These are phyloP conservation scores for Temnothorax nylanderi DNA, from an alignment of 1,140 invertebrate genomes.

Conservation along the genomic window DNA sequence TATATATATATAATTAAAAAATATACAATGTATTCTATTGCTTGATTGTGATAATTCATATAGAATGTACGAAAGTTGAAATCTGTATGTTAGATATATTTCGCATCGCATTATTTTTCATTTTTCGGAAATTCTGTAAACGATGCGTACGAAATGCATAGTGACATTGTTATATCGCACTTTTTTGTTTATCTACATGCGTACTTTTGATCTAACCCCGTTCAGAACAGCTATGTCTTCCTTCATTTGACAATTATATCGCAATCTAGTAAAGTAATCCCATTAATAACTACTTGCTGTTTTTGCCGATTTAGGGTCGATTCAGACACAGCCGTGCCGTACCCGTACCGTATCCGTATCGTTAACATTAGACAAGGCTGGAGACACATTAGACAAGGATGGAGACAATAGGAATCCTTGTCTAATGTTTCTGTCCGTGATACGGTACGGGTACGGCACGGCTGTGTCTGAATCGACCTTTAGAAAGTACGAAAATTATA, in stretches of 20 bases:
- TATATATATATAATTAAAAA: not conserved
- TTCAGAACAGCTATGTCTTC: not conserved
- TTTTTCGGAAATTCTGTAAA: not conserved
- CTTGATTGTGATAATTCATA: not conserved
- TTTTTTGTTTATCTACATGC: not conserved
- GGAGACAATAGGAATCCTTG: too few species aligned
- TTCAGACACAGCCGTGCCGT: too few species aligned
- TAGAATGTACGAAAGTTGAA: not conserved
- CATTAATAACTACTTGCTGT: not conserved
- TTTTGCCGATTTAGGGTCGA: constrained; percentile 21
- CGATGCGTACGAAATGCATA: not conserved
- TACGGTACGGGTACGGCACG: too few species aligned
- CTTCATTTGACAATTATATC: not conserved
- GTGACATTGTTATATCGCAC: not conserved
- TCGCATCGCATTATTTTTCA: not conserved
- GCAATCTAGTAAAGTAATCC: not conserved
- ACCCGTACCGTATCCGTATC: too few species aligned
- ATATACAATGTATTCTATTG: not conserved
- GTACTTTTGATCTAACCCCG: not conserved
- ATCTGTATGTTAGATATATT: not conserved
- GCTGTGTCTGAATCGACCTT: too few species aligned
- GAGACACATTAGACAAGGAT: too few species aligned
- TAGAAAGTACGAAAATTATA: constrained; percentile 5
- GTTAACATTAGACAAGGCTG: too few species aligned
- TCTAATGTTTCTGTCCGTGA: too few species aligned